Conservation (phyloP, 53 echinoderm and acorn worm species). For the Henricia sp. region DNA sequence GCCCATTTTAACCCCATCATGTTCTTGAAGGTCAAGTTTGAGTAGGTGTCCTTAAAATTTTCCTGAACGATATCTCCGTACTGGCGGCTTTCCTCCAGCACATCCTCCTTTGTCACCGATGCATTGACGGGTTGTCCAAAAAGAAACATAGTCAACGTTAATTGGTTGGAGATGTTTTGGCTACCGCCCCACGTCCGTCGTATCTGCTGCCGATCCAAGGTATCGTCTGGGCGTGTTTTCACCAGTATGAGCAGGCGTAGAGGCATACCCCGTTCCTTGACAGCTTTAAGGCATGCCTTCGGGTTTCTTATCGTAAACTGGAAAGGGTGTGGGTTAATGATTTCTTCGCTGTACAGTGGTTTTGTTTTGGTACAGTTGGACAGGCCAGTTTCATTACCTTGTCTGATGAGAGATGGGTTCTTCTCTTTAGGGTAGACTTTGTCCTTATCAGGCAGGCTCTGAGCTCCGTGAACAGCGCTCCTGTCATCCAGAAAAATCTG, state of each 20-base stretch:
- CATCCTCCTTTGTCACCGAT: neutral
- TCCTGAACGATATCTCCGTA: conserved; percentile 62
- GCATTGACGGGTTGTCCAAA: conserved; percentile 11
- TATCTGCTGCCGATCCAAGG: conserved; percentile 37
- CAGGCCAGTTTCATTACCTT: neutral
- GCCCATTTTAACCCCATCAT: conserved; percentile 64
- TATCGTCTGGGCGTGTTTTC: conserved; percentile 38
- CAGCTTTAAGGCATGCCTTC: conserved; percentile 11
- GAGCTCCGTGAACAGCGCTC: neutral
- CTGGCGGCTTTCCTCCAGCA: conserved; percentile 13
- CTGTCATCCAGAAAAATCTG: neutral
- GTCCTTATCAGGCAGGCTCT: neutral
- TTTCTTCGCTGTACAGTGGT: conserved; percentile 27
- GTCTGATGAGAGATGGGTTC: too few species aligned
- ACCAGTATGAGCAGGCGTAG: conserved; percentile 31
- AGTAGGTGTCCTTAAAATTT: conserved; percentile 56
- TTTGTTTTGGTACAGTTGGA: neutral
- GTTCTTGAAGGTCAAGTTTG: conserved; percentile 56
- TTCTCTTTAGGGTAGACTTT: neutral
- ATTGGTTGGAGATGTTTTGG: conserved; percentile 30
- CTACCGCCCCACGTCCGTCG: conserved; percentile 37
- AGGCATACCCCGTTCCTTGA: conserved; percentile 6
- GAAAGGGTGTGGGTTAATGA: conserved; percentile 40
- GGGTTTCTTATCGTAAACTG: conserved; percentile 35
- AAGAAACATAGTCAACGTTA: conserved; percentile 43